Evolutionary conservation across 2,888 invertebrate species (phyloP), one percentile per base, ranked within the genome.

Genomic region (Ectobius pallidus): DNA sequence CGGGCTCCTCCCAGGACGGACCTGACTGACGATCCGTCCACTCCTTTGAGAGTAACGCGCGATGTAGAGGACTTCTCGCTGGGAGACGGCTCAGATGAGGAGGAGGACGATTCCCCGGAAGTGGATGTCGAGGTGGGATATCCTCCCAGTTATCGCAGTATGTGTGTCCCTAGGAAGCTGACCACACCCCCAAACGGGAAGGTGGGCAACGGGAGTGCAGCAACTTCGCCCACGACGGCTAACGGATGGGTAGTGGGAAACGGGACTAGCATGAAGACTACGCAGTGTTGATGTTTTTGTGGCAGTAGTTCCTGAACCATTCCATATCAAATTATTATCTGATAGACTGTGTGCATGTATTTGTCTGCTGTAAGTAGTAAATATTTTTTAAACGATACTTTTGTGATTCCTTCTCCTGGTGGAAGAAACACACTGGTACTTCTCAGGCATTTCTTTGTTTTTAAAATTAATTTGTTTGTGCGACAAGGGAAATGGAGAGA

Each of bases 61-160:
- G 79, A 79, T 69, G 77, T 79, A 18, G 80, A 80, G 68, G 79
- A 80, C 71, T 80, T 80, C 72, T 79, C 80, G 9, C 73, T 80
- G 32, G 77, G 77, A 20, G 75, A 46, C n/a, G 71, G 71, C 42
- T 74, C 73, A 16, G 77, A 77, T 39, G 79, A 79, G 27, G 79
- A 79, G 27, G 74, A 71, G 11, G 76, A 75, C 25, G 76, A 77
- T 55, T 78, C 78, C 30, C 78, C 78, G n/a, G 75, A 75, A 22
- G 69, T 49, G 7, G 70, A 70, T 30, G 70, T 69, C 3, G 72
- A 73, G 30, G 69, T 49, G 18, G 55, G 49, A 44, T 71, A 55
- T 25, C 63, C 27, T 18, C 70, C 71, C 4, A 61, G 27, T 42
- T 75, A 58, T 39, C 68, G 30, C n/a, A 65, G 63, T 58, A 72